Evolutionary conservation across 2,888 invertebrate species (phyloP).

Genomic region (Criorhina ranunculi): DNA sequence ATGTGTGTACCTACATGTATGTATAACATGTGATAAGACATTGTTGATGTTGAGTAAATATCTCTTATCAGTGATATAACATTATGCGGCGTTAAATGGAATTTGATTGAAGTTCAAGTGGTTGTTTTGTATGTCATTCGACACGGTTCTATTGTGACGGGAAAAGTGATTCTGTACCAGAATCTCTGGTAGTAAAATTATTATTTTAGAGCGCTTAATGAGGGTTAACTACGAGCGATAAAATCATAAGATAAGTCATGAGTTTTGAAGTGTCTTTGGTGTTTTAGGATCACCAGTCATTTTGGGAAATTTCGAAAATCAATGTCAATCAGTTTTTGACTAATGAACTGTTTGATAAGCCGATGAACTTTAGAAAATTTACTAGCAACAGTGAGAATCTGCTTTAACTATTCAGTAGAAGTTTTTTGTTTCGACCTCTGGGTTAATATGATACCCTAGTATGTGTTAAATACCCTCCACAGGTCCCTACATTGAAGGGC

Average conservation of each 20-base stretch:
- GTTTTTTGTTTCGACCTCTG: too few relatives aligned
- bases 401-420: too few relatives aligned
- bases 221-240: not conserved
- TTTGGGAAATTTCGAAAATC: not conserved
- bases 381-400: too few relatives aligned
- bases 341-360: not conserved
- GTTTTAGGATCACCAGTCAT: not conserved
- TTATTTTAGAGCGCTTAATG: not conserved
- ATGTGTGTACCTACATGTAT: not conserved
- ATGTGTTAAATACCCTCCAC: too few relatives aligned
- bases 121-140: not conserved
- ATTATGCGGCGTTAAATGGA: not conserved
- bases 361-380: not conserved
- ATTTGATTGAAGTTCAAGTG: conserved; percentile 16
- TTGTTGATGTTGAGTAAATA: not conserved
- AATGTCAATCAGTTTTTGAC: not conserved
- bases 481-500: too few relatives aligned
- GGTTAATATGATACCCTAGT: too few relatives aligned
- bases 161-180: not conserved
- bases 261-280: not conserved
- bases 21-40: not conserved
- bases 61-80: conserved; percentile 13
- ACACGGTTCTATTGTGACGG: not conserved
- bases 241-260: not conserved
- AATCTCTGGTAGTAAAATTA: not conserved